Evolutionary conservation across 2,797 vertebrate species (phyloP).

Genomic region (Eulemur rubriventer): DNA sequence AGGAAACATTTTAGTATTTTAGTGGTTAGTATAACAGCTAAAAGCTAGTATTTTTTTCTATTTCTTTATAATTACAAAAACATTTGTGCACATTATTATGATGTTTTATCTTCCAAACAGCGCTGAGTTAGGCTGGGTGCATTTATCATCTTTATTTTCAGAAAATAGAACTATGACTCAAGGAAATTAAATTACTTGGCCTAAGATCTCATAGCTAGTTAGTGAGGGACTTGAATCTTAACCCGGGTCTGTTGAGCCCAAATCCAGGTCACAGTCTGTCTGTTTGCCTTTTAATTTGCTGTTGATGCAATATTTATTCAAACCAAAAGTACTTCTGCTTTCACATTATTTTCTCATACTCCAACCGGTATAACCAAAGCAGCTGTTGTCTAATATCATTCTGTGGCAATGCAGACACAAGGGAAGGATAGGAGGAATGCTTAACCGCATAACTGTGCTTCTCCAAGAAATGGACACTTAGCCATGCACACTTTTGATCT

Average conservation of each 20-base stretch:
- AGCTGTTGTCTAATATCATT: background rate
- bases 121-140: background rate
- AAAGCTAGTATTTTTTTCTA: background rate
- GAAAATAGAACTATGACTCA: slow-evolving; percentile 1
- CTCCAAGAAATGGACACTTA: background rate
- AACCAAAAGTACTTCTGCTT: background rate
- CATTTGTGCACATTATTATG: background rate
- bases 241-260: background rate
- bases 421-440: background rate
- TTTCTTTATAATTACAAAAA: background rate
- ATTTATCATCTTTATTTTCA: background rate
- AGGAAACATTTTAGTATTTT: slow-evolving; percentile 7
- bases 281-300: slow-evolving; percentile 1
- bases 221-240: background rate
- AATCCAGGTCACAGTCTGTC: background rate
- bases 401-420: background rate
- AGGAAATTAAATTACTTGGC: background rate
- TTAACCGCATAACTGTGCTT: background rate
- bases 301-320: background rate
- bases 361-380: background rate
- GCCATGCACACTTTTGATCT: background rate
- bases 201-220: background rate
- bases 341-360: background rate
- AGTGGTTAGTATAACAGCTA: background rate
- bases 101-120: background rate